phyloP scores from a whole-genome alignment of 2,797 vertebrate genomes.

The Tragopan temminckii region DNA sequence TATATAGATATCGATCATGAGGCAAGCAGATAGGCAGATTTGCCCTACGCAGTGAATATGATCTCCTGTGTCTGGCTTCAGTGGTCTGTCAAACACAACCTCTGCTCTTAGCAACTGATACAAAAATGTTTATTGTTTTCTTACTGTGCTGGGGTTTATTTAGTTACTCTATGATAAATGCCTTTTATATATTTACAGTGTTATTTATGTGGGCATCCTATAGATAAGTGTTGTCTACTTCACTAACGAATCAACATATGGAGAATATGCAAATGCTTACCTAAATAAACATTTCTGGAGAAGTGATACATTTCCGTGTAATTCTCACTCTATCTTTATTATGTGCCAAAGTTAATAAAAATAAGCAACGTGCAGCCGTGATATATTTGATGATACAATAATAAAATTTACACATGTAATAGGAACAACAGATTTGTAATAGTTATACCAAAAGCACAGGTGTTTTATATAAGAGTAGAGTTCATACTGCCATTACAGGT shows the following conservation, averaged over 20 bases:
- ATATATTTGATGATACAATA: not conserved
- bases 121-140: conserved; percentile 54
- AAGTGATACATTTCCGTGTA: not conserved
- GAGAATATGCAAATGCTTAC: not conserved
- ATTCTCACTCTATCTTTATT: not conserved
- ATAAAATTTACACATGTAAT: not conserved
- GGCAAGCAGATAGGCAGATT: conserved; percentile 34
- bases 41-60: conserved; percentile 18
- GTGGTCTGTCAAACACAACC: conserved; percentile 43
- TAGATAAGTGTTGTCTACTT: conserved; percentile 4
- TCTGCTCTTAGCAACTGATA: conserved; percentile 56
- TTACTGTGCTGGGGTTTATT: conserved; percentile 54
- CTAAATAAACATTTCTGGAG: conserved; percentile 33
- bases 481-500: not conserved
- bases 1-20: conserved; percentile 31
- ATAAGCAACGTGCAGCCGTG: not conserved
- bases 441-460: not conserved
- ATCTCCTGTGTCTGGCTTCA: conserved; percentile 43
- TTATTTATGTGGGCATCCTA: conserved; percentile 21
- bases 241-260: not conserved
- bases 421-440: not conserved
- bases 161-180: conserved; percentile 40
- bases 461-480: not conserved
- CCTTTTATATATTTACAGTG: conserved; percentile 20
- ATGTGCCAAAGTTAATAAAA: not conserved